Evolutionary conservation across 2,888 invertebrate genomes (phyloP).

Genomic region (Ptilodon capucinus): DNA sequence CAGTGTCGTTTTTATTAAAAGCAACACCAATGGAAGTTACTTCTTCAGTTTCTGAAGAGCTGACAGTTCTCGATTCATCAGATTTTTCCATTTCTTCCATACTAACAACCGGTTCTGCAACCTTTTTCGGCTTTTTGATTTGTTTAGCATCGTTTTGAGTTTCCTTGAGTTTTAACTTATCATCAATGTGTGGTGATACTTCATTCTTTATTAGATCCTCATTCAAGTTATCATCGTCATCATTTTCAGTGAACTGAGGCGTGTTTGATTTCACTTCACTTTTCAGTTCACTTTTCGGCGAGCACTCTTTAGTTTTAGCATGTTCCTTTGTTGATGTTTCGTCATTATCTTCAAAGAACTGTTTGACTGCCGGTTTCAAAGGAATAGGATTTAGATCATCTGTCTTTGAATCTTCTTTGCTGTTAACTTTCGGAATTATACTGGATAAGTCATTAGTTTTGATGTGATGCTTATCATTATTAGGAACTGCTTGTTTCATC

Average conservation of each 20-base stretch:
- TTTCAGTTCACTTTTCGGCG: too few relatives aligned
- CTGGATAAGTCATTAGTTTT: constrained; percentile 3
- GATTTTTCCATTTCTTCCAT: background rate
- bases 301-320: background rate
- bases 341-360: background rate
- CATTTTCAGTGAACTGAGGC: background rate
- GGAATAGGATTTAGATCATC: background rate
- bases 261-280: too few relatives aligned
- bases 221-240: background rate
- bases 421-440: background rate
- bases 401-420: background rate
- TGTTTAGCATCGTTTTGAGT: background rate
- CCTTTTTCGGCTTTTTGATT: background rate
- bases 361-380: background rate
- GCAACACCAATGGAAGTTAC: background rate
- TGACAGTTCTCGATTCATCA: background rate
- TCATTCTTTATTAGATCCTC: background rate
- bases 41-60: background rate
- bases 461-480: constrained; percentile 1
- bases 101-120: background rate
- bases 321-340: background rate
- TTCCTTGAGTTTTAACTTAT: background rate
- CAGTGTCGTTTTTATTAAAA: background rate
- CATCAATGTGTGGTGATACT: background rate
- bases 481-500: constrained; percentile 8